Evolutionary conservation across 92 coral and sea anemone species (phyloP).

Genomic region (Zoanthus sansibaricus): DNA sequence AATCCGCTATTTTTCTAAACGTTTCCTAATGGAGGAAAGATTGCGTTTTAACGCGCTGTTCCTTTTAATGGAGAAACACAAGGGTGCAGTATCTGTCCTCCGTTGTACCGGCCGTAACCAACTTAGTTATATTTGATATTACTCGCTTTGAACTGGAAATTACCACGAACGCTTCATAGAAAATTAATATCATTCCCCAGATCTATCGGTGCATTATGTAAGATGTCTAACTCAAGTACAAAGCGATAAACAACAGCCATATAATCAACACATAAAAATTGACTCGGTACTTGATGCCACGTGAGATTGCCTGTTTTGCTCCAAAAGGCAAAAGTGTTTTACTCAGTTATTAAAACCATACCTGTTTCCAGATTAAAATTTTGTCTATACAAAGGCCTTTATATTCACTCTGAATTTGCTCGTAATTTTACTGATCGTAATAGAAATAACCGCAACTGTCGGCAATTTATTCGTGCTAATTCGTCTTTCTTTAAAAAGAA

Average conservation of each 20-base stretch:
- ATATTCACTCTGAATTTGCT: not conserved
- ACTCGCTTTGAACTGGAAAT: not conserved
- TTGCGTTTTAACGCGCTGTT: slow-evolving; percentile 18
- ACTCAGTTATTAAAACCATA: not conserved
- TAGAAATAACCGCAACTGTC: too few species aligned
- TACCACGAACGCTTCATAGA: not conserved
- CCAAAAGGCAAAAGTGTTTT: not conserved
- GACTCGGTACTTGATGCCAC: not conserved
- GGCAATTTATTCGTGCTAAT: too few species aligned
- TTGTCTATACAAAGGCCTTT: not conserved
- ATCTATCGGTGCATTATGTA: not conserved
- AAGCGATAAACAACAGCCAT: not conserved
- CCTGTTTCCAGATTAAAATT: not conserved
- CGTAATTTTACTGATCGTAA: not conserved
- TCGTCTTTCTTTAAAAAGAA: too few species aligned
- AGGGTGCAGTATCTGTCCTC: not conserved
- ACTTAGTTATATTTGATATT: not conserved
- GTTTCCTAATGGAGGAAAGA: slow-evolving; percentile 1
- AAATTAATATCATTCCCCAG: not conserved
- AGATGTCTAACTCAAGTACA: not conserved
- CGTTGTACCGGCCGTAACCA: not conserved
- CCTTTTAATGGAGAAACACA: not conserved
- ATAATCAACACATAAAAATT: not conserved
- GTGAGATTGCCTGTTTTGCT: not conserved
- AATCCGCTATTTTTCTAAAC: slow-evolving; percentile 8